These are phyloP conservation scores for Tetragonula clypearis DNA, from an alignment of 1,140 invertebrate genomes.

Conservation along the genomic window DNA sequence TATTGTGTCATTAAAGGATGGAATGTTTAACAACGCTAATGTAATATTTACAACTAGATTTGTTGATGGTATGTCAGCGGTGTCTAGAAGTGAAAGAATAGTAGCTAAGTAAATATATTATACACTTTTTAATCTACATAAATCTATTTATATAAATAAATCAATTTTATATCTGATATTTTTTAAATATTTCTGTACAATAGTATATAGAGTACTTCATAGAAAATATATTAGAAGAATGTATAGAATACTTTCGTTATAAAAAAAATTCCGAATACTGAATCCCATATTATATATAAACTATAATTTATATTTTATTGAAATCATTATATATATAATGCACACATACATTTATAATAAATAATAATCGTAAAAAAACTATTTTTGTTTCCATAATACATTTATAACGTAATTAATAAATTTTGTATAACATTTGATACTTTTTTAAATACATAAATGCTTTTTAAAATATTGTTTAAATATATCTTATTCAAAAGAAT, in stretches of 20 bases:
- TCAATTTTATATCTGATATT: constrained; percentile 25
- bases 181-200: constrained; percentile 4
- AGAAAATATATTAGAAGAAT: background rate
- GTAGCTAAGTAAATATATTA: constrained; percentile 51
- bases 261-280: constrained; percentile 22
- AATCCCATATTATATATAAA: background rate
- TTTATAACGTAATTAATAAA: background rate
- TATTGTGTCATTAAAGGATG: constrained; percentile 99
- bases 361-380: background rate
- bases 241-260: background rate
- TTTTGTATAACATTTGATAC: background rate
- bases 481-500: background rate
- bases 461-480: background rate
- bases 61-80: constrained; percentile 96
- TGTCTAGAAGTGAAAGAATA: constrained; percentile 85
- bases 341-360: background rate
- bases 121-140: constrained; percentile 4
- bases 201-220: constrained; percentile 2
- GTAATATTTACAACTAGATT: constrained; percentile 98
- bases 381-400: background rate
- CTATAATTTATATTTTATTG: background rate
- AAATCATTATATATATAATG: background rate
- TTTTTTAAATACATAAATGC: constrained; percentile 1
- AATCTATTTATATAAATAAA: constrained; percentile 34
- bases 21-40: constrained; percentile 99